A percentile compares a stretch with the other conserved stretches of the same genome.
phyloP scores from a whole-genome alignment of 2,888 invertebrate species.

The Hymenopus coronatus region DNA sequence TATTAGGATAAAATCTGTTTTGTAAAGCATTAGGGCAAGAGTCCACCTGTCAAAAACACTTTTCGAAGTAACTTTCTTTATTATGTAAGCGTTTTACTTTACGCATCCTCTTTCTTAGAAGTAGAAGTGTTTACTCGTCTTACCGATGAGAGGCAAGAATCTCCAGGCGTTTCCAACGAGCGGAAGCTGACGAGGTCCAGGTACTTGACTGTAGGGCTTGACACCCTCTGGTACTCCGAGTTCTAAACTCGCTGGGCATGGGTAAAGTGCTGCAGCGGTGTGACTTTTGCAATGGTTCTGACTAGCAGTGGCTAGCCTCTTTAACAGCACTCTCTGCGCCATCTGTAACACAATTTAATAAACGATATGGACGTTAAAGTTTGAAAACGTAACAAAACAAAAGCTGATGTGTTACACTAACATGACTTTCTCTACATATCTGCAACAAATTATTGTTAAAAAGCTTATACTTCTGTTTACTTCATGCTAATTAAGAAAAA shows the following conservation, averaged over 20 bases:
- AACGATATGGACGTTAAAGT: no score
- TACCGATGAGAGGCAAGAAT: constrained; percentile 67
- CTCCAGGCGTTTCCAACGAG: constrained; percentile 78
- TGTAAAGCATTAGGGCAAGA: no score
- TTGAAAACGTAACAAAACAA: no score
- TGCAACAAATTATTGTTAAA: no score
- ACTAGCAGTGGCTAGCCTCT: not conserved
- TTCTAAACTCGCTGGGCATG: not conserved
- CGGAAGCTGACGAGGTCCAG: constrained; percentile 72
- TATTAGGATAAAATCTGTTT: no score
- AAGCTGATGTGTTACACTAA: no score
- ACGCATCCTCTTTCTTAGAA: not conserved
- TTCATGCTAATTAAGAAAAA: no score
- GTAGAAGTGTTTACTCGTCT: constrained; percentile 35
- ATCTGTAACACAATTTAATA: not conserved
- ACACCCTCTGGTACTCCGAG: not conserved
- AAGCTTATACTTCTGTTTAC: no score
- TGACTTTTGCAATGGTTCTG: not conserved
- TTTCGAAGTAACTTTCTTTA: not conserved
- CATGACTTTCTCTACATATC: no score
- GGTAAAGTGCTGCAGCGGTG: not conserved
- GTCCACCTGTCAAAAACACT: not conserved
- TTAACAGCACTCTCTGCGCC: not conserved
- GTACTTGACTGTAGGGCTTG: constrained; percentile 63
- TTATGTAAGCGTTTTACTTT: not conserved